These are phyloP conservation scores for Parthenolecanium corni DNA, from an alignment of 2,888 invertebrate genomes.

Conservation along the genomic window DNA sequence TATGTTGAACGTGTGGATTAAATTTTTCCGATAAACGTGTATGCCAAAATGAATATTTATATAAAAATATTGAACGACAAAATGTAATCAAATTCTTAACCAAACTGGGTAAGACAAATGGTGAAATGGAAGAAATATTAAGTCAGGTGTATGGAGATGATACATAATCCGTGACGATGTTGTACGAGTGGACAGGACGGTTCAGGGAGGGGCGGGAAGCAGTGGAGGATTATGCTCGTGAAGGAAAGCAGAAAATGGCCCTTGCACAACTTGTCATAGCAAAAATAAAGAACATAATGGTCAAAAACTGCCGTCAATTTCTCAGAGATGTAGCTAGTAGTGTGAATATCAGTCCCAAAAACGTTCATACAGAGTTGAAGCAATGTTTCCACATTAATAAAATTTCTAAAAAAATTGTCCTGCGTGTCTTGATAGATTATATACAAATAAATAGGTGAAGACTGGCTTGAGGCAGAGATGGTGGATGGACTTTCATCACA, in stretches of 20 bases:
- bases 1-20: too few species aligned
- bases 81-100: slow-evolving; percentile 14
- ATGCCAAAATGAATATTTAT: too few species aligned
- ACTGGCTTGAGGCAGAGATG: not conserved
- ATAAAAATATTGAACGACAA: slow-evolving; percentile 9
- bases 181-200: slow-evolving; percentile 16
- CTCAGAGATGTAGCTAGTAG: slow-evolving; percentile 3
- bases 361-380: not conserved
- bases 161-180: not conserved
- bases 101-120: slow-evolving; percentile 10
- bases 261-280: not conserved
- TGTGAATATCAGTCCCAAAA: not conserved
- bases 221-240: not conserved
- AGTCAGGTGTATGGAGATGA: slow-evolving; percentile 8
- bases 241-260: not conserved
- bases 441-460: not conserved
- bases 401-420: not conserved
- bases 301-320: not conserved
- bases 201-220: slow-evolving; percentile 1
- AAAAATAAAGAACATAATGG: not conserved
- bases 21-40: too few species aligned
- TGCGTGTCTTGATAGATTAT: not conserved
- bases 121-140: slow-evolving; percentile 14
- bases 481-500: not conserved
- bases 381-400: not conserved